A percentile compares a stretch with the other conserved stretches of the same genome.
phyloP scores from a whole-genome alignment of 2,797 vertebrate genomes.

The Enteromius radiatus region DNA sequence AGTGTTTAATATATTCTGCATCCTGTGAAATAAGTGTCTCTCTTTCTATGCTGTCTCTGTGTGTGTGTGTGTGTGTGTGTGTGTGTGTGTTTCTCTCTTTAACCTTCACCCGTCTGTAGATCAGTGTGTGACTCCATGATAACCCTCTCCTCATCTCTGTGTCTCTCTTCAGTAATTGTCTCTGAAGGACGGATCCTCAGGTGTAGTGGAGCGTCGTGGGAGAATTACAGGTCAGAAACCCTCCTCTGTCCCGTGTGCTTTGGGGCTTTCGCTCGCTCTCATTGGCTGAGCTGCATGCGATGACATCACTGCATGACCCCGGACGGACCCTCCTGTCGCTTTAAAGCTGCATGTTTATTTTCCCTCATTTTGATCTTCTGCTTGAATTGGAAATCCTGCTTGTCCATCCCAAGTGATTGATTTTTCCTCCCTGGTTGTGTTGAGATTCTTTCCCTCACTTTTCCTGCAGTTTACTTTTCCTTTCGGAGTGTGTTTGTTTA shows the following conservation, averaged over 20 bases:
- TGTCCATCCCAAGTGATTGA: neutral
- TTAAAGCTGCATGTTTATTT: conserved; percentile 23
- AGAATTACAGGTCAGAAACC: conserved; percentile 82
- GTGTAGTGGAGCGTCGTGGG: conserved; percentile 68
- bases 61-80: too few species aligned
- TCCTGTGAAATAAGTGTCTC: neutral
- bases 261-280: conserved; percentile 11
- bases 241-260: conserved; percentile 56
- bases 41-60: neutral
- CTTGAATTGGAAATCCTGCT: conserved; percentile 1
- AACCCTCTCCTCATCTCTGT: conserved; percentile 49
- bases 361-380: neutral
- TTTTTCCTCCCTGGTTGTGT: neutral
- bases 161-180: conserved; percentile 81
- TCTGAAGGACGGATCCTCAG: conserved; percentile 76
- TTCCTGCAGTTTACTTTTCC: neutral
- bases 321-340: neutral
- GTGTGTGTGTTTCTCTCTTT: neutral
- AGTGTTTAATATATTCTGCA: neutral
- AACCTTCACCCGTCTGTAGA: conserved; percentile 27
- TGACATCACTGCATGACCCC: conserved; percentile 68
- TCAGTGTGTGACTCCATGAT: conserved; percentile 22
- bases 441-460: neutral
- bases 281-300: conserved; percentile 67
- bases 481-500: neutral